Evolutionary conservation across 1,140 invertebrate species (phyloP).

Genomic region (Schlechtendalia chinensis): DNA sequence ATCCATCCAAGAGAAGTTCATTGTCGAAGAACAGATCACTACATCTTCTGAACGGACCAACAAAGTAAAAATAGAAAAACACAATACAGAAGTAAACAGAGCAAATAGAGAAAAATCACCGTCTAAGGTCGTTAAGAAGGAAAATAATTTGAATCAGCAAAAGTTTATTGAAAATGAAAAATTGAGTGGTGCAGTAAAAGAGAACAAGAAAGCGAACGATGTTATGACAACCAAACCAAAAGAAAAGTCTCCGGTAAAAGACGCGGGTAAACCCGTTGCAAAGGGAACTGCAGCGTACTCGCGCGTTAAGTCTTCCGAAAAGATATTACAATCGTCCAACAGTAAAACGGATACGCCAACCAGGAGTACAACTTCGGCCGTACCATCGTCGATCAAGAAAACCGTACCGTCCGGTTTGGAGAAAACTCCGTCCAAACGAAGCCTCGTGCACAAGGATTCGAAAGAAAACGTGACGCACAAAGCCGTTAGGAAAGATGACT

Average conservation of each 20-base stretch:
- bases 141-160: neutral
- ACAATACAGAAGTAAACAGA: neutral
- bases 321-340: neutral
- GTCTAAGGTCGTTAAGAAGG: neutral
- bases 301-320: neutral
- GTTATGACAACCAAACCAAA: neutral
- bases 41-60: neutral
- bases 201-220: neutral
- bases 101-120: slow-evolving; percentile 7
- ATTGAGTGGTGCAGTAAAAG: neutral
- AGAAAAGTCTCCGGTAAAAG: slow-evolving; percentile 41
- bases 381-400: slow-evolving; percentile 34
- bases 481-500: slow-evolving; percentile 39
- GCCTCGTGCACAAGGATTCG: neutral
- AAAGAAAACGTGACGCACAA: slow-evolving; percentile 4
- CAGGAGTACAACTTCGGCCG: slow-evolving; percentile 15
- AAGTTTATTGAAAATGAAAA: slow-evolving; percentile 18
- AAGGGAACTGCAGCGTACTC: neutral
- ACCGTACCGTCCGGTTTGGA: slow-evolving; percentile 17
- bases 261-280: neutral
- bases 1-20: slow-evolving; percentile 29
- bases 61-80: neutral
- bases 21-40: slow-evolving; percentile 4
- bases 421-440: slow-evolving; percentile 34
- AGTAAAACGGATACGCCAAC: slow-evolving; percentile 8